These are phyloP conservation scores for Odontesthes bonariensis DNA, from an alignment of 2,113 vertebrate species.

Conservation along the genomic window DNA sequence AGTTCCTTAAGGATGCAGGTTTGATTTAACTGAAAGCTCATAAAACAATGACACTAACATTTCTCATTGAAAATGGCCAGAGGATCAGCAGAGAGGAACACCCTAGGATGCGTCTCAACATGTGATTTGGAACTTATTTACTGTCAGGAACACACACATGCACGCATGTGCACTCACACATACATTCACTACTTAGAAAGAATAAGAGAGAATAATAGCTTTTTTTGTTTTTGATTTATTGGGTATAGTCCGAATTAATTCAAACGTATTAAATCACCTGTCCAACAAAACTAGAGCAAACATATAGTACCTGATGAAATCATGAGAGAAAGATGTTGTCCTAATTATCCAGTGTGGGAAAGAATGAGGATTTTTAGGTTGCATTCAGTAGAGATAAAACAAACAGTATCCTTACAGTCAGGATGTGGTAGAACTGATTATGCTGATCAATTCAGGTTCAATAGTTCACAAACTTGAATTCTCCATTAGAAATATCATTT, in stretches of 20 bases:
- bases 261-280: too few relatives aligned
- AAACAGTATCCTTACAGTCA: too few relatives aligned
- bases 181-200: neutral
- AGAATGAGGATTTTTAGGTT: too few relatives aligned
- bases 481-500: too few relatives aligned
- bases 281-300: too few relatives aligned
- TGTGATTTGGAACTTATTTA: slow-evolving; percentile 57
- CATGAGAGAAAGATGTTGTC: neutral
- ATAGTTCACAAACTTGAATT: too few relatives aligned
- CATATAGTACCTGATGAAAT: too few relatives aligned
- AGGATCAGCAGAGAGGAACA: slow-evolving; percentile 63
- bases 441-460: too few relatives aligned
- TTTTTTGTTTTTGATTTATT: neutral
- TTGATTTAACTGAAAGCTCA: slow-evolving; percentile 43
- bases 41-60: slow-evolving; percentile 31
- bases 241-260: neutral
- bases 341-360: too few relatives aligned
- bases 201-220: neutral
- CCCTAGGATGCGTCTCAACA: slow-evolving; percentile 71
- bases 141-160: slow-evolving; percentile 18
- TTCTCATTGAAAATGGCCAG: slow-evolving; percentile 56
- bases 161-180: neutral
- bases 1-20: slow-evolving; percentile 19
- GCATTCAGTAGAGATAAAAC: too few relatives aligned
- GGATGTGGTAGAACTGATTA: too few relatives aligned